A percentile compares a stretch with the other conserved stretches of the same genome.
Evolutionary conservation across 2,797 vertebrate species (phyloP).

Genomic region (Ispidina picta): DNA sequence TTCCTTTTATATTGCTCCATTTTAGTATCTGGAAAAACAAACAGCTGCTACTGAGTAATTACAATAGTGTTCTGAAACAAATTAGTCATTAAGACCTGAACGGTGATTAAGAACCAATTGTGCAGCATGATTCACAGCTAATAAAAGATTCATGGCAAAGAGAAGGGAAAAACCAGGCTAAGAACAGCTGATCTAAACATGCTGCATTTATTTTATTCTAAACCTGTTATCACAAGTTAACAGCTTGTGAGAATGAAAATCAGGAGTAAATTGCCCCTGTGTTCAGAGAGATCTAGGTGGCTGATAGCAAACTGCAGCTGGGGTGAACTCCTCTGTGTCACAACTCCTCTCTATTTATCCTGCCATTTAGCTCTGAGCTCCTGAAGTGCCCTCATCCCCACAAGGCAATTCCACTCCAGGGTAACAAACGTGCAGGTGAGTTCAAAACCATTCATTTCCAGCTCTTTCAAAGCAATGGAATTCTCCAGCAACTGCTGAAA

Average conservation of each 20-base stretch:
- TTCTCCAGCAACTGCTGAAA: background rate
- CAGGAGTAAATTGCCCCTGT: background rate
- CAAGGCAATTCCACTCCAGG: background rate
- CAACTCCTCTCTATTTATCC: background rate
- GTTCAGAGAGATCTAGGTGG: background rate
- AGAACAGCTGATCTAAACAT: background rate
- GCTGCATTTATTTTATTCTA: background rate
- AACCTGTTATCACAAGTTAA: background rate
- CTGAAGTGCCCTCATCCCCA: background rate
- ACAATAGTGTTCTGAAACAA: conserved; percentile 40
- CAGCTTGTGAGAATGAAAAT: background rate
- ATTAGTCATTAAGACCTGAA: conserved; percentile 53
- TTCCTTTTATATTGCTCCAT: background rate
- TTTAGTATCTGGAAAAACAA: conserved; percentile 39
- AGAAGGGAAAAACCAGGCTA: background rate
- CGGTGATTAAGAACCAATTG: conserved; percentile 30
- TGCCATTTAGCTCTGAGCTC: background rate
- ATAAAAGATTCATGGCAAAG: background rate
- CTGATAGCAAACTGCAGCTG: background rate
- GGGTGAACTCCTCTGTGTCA: too few relatives aligned
- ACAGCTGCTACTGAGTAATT: conserved; percentile 44
- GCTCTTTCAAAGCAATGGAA: background rate
- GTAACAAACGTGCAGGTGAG: background rate
- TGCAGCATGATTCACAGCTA: conserved; percentile 16
- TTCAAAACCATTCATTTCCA: background rate